Percentiles rank a stretch among this genome's conserved stretches.
Evolutionary conservation across 1,140 invertebrate genomes (phyloP).

Genomic region (Drosophila varians): DNA sequence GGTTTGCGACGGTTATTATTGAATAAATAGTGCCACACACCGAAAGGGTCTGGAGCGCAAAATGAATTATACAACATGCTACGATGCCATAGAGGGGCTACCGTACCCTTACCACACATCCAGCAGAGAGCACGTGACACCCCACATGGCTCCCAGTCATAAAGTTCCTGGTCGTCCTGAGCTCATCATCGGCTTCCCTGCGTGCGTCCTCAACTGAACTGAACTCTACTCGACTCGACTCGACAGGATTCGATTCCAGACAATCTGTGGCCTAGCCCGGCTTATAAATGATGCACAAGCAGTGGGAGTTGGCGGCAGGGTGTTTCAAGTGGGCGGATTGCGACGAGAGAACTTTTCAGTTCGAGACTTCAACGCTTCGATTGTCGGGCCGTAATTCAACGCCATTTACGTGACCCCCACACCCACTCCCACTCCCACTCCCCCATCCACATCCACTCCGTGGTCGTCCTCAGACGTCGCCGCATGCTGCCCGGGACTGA

Average conservation of each 20-base stretch:
- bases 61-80: conserved; percentile 68
- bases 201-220: conserved; percentile 37
- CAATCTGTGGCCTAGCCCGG: conserved; percentile 78
- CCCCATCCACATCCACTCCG: too few relatives aligned
- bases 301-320: not conserved
- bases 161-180: conserved; percentile 63
- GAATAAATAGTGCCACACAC: conserved; percentile 76
- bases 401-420: conserved; percentile 72
- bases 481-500: conserved; percentile 49
- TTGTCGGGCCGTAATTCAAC: conserved; percentile 80
- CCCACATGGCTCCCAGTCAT: conserved; percentile 52
- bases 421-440: conserved; percentile 21
- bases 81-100: not conserved
- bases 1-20: conserved; percentile 65
- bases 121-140: conserved; percentile 41
- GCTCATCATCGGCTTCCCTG: conserved; percentile 74
- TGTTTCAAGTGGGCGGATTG: conserved; percentile 11
- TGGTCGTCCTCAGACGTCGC: conserved; percentile 38
- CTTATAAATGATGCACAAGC: conserved; percentile 78
- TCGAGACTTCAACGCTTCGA: conserved; percentile 80
- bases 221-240: conserved; percentile 21
- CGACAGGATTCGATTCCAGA: conserved; percentile 48
- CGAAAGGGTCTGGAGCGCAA: conserved; percentile 50
- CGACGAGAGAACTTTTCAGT: conserved; percentile 68
- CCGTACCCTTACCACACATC: not conserved